Percentiles rank a stretch among this genome's conserved stretches.
Conservation (phyloP, 2,113 vertebrate genomes). For the Malurus elegans region DNA sequence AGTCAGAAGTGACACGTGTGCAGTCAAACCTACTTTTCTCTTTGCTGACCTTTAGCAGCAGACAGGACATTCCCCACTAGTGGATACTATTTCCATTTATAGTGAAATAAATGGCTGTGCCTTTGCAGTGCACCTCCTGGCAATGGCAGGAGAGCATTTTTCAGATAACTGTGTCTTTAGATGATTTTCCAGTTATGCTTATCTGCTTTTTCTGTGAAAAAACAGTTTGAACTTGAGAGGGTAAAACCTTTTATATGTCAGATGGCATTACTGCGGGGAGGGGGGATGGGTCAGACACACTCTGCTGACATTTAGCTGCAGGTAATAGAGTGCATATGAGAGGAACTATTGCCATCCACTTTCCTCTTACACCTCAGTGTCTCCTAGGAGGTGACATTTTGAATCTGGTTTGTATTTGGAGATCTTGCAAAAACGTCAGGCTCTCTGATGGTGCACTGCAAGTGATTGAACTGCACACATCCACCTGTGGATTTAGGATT, state of each 20-base stretch:
- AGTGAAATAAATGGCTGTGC: not conserved
- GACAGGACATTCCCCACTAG: not conserved
- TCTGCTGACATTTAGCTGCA: not conserved
- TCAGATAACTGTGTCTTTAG: not conserved
- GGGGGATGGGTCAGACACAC: not conserved
- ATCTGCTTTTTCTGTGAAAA: not conserved
- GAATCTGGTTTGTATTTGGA: not conserved
- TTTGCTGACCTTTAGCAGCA: not conserved
- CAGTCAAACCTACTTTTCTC: not conserved
- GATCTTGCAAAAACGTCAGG: not conserved
- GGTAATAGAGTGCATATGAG: not conserved
- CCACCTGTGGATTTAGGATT: not conserved
- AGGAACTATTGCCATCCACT: not conserved
- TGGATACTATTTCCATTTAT: not conserved
- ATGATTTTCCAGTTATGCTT: not conserved
- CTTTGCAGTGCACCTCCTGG: not conserved
- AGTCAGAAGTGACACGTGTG: not conserved
- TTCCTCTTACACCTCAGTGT: not conserved
- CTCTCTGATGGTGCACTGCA: not conserved
- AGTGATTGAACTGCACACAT: rapidly evolving
- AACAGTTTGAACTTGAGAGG: not conserved
- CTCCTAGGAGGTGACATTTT: not conserved
- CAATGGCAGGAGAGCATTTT: not conserved
- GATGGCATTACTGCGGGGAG: not conserved
- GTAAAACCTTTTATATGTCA: not conserved